Evolutionary conservation across 2,888 invertebrate species (phyloP).

Genomic region (Aspidiotus rigidus): DNA sequence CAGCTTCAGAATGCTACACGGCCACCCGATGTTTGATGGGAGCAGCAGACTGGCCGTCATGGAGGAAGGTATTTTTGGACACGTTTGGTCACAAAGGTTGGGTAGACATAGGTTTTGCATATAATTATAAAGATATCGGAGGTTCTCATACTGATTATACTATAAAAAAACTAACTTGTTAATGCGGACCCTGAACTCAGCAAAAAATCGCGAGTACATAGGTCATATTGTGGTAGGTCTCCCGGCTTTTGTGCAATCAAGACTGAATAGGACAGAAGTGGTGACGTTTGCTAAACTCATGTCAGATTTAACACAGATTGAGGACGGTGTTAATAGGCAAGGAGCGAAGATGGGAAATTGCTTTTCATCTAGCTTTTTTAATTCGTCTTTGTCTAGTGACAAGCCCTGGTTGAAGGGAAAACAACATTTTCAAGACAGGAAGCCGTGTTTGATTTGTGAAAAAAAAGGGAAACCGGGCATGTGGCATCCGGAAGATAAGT

Average conservation of each 20-base stretch:
- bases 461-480: neutral
- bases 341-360: neutral
- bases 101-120: neutral
- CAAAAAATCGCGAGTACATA: neutral
- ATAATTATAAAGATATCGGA: neutral
- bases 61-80: slow-evolving; percentile 6
- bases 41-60: neutral
- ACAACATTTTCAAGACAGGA: neutral
- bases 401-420: neutral
- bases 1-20: neutral
- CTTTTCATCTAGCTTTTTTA: neutral
- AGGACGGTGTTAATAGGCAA: neutral
- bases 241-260: neutral
- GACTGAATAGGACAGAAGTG: neutral
- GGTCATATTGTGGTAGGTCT: neutral
- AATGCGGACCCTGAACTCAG: slow-evolving; percentile 1
- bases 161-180: slow-evolving; percentile 2
- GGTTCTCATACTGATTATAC: slow-evolving; percentile 13
- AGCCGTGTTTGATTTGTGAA: slow-evolving; percentile 3
- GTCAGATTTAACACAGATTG: neutral
- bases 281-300: neutral
- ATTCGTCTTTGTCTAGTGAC: neutral
- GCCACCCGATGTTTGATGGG: neutral
- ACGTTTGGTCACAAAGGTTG: neutral
- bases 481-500: neutral